A percentile compares a stretch with the other conserved stretches of the same genome.
Evolutionary conservation across 2,113 vertebrate species (phyloP).

Genomic region (Hydropotes inermis): DNA sequence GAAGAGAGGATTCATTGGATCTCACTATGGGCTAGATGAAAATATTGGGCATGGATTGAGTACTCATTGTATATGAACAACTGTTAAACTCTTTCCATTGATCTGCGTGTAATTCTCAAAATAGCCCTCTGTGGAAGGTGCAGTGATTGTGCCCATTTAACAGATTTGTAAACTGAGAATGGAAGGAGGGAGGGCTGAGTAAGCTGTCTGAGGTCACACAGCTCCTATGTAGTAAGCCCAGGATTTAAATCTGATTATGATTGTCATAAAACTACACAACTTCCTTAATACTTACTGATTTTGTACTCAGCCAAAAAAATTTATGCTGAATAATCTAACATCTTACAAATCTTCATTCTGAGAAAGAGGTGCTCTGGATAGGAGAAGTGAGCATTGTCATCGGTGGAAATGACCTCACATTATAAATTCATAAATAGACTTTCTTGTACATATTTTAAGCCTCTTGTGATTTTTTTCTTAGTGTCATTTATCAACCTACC

Average conservation of each 20-base stretch:
- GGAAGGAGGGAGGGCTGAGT: neutral
- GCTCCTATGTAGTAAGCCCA: neutral
- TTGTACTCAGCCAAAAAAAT: neutral
- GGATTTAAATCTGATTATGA: neutral
- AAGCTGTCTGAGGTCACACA: neutral
- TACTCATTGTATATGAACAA: neutral
- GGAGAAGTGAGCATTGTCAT: neutral
- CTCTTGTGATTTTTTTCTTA: neutral
- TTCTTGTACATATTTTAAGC: neutral
- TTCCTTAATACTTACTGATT: neutral
- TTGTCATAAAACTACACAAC: neutral
- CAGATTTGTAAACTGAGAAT: neutral
- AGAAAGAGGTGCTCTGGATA: neutral
- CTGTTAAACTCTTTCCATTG: neutral
- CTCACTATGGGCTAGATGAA: neutral
- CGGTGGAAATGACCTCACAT: neutral
- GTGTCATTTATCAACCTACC: neutral
- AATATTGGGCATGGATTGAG: neutral
- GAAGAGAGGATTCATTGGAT: neutral
- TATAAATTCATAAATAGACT: neutral
- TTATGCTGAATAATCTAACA: neutral
- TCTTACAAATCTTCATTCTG: neutral
- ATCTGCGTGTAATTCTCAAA: neutral
- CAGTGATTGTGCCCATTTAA: neutral
- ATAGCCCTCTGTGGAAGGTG: neutral